Percentiles rank a stretch among this genome's conserved stretches.
These are phyloP conservation scores for Amphiprion clarkii DNA, from an alignment of 2,797 vertebrate species.

Conservation along the genomic window DNA sequence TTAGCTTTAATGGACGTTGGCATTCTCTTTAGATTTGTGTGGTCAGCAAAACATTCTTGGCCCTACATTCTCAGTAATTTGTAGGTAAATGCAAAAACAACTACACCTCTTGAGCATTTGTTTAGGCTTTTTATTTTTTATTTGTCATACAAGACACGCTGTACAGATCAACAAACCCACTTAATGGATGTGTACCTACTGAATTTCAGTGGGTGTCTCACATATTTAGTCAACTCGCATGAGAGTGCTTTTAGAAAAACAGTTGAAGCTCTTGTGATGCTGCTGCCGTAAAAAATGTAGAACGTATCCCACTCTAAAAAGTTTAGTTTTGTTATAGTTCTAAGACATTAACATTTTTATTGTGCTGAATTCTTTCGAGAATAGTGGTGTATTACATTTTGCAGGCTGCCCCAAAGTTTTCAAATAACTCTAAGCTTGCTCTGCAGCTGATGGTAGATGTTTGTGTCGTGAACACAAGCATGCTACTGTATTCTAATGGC, in stretches of 20 bases:
- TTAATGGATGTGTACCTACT: neutral
- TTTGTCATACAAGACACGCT: neutral
- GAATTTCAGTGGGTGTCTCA: neutral
- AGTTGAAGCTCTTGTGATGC: neutral
- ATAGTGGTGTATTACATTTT: neutral
- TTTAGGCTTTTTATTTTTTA: neutral
- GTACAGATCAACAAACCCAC: slow-evolving; percentile 3
- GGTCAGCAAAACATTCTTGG: slow-evolving; percentile 9
- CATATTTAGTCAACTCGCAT: slow-evolving; percentile 1
- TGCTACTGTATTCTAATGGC: neutral
- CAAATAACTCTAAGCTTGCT: neutral
- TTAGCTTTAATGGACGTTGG: slow-evolving; percentile 24
- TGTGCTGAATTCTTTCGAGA: neutral
- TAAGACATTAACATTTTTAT: neutral
- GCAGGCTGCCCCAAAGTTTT: neutral
- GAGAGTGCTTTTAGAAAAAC: neutral
- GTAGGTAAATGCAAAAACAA: slow-evolving; percentile 1
- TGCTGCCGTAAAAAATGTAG: neutral
- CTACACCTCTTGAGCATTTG: neutral
- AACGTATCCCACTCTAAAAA: neutral
- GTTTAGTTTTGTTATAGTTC: neutral
- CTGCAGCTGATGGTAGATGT: slow-evolving; percentile 9
- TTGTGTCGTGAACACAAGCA: slow-evolving; percentile 9
- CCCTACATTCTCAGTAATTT: slow-evolving; percentile 5
- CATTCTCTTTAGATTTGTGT: slow-evolving; percentile 2